Base-by-base conservation (phyloP, 1,140 invertebrate genomes). In the Stenopsyche tienmushanensis region DNA sequence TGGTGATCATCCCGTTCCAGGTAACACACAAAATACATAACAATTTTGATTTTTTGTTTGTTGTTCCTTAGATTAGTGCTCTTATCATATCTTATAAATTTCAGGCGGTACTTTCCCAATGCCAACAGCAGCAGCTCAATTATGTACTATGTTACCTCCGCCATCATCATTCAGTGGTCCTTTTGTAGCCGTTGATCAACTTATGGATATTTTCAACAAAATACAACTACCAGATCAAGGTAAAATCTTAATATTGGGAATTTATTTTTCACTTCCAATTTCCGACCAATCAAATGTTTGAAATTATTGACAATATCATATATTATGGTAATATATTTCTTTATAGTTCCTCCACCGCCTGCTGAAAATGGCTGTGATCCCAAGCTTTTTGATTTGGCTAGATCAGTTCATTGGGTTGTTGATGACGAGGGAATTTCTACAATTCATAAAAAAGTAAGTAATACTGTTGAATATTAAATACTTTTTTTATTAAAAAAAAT, bases 91-190 rank as follows among this genome's bases (percentile, higher is more conserved):
- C n/a, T n/a, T n/a, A n/a, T n/a, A n/a, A n/a, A n/a, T n/a, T n/a
- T n/a, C 77, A 87, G 96, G 96, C 47, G 96, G 94, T 29, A 84
- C 90, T 1, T 99, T 99, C 80, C 95, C 96, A 0, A 85, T 94
- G 71, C 96, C 96, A 10, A 90, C 94, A 3, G 86, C 91, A 0
- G 90, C 92, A 18, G 90, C 92, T 3, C 88, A 92, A 65, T 78
- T 98, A 0, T 91, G 96, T 72, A 91, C 92, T 0, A 80, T 91
- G n/a, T 79, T 98, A 72, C 96, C 96, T 2, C 95, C 95, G 23
- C 95, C 96, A 0, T 83, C 85, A 34, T 94, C 88, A 73, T 98
- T 96, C 77, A 83, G 93, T 71, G 96, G 96, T 0, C 96, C 96
- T 21, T 98, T 97, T 81, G 94, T 97, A 3, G 84, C 88, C 10